Percentiles rank a stretch among this genome's conserved stretches.
Conservation (phyloP, 2,797 vertebrate genomes). For the Artibeus jamaicensis region DNA sequence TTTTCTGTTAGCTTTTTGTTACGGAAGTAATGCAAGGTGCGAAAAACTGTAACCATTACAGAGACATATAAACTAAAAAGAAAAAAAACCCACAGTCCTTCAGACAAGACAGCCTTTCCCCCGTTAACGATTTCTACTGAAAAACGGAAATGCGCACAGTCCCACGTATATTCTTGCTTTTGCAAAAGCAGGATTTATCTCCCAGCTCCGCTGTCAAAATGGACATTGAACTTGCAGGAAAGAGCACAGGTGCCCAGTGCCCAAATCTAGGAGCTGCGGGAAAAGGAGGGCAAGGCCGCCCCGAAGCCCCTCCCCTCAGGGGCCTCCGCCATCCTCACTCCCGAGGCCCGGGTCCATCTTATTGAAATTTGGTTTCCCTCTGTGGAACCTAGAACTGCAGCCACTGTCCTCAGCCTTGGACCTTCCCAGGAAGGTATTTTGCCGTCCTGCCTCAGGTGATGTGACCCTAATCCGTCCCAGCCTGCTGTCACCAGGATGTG, state of each 20-base stretch:
- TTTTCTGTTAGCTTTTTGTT: background rate
- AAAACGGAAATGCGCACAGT: background rate
- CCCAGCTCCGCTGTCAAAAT: background rate
- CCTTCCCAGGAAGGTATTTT: too few relatives aligned
- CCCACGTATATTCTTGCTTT: background rate
- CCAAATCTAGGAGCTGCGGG: background rate
- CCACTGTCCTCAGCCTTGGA: accelerated
- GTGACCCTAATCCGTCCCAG: accelerated
- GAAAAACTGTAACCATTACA: background rate
- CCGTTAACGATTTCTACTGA: background rate
- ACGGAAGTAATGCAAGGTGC: background rate
- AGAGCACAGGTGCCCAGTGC: accelerated
- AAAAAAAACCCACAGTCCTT: background rate
- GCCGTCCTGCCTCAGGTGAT: accelerated
- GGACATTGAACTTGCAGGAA: background rate
- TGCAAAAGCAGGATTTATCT: background rate
- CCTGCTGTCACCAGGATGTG: too few relatives aligned
- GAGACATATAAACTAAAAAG: background rate
- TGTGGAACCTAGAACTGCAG: accelerated
- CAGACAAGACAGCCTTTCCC: accelerated
- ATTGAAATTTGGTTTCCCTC: background rate
- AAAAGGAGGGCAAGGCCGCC: background rate
- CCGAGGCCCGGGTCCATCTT: accelerated
- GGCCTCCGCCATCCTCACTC: accelerated
- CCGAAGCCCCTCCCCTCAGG: accelerated